Base-by-base conservation (phyloP, 2,888 invertebrate species). In the Heliothis peltigera region DNA sequence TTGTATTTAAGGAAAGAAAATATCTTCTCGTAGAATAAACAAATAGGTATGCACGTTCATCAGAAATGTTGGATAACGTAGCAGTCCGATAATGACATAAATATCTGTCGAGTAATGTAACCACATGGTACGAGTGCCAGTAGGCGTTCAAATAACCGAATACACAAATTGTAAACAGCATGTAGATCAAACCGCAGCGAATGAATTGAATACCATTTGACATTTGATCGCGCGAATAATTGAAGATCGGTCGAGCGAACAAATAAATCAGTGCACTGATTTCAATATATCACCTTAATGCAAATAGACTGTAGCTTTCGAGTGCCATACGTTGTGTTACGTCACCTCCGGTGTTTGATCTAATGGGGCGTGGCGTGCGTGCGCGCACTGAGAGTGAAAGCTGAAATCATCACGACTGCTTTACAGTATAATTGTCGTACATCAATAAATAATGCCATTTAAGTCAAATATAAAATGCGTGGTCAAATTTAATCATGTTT, bases 361-460 rank as follows among this genome's bases (percentile, higher is more conserved):
- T 73, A 44, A 15, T 63, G 62, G 83, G 85, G 87, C 82, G 86
- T 81, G 80, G 60, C 66, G 71, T 85, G 87, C 87, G 87, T 87
- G 84, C 69, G 86, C 85, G 86, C 87, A 86, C 55, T 55, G 83
- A 87, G 76, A 92, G 93, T 91, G 93, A 93, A 94, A 93, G 91
- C 88, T 78, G 62, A 78, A 84, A 84, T 85, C 85, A 86, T 90
- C 91, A 91, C 90, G 91, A 91, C 84, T 75, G 63, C 84, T 83
- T 82, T 78, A 81, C 76, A 84, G 70, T 85, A 80, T 88, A 89
- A 90, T 89, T 86, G 82, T 83, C 64, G 78, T 69, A 64, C 80
- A 82, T 83, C 82, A 85, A 85, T 85, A 79, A 76, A 82, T 80
- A 70, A 79, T 68, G 54, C 59, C 48, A 54, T 70, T 69, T 52